Evolutionary conservation across 1,140 invertebrate species (phyloP), one percentile per base, ranked within the genome.

Genomic region (Aphidius gifuensis): DNA sequence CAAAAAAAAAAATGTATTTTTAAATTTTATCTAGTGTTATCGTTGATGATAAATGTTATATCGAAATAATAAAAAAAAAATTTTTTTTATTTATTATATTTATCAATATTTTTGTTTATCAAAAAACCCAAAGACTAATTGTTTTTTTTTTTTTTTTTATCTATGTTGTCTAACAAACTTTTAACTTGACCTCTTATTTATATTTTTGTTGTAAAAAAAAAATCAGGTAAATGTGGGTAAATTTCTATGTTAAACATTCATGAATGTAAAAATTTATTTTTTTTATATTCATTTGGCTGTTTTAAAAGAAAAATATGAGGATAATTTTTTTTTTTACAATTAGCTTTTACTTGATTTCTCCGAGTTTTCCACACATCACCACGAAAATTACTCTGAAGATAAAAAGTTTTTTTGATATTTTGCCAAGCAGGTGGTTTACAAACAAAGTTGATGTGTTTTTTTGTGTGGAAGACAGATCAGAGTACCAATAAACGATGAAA

Each of bases 391-490:
- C 23, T 32, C 23, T 32, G 23, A 32, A 32, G 51, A 40, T 58
- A 42, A 53, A 60, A 60, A 43, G 46, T 60, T 60, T 65, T 66
- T 65, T 78, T 77, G 78, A 78, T 72, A 53, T 43, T 39, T 55
- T 73, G 76, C 75, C 76, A 78, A 78, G 74, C 78, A 79, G 77
- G 78, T 80, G 76, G 77, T 79, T 79, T 60, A 60, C 58, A 63
- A 54, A 57, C 23, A 32, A 32, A 32, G 23, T 32, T 32, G 23
- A 32, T 32, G n/a, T 54, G 39, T 62, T 59, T 57, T 65, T 48
- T 62, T 58, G 64, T 32, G 69, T 57, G 51, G 43, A 45, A 68
- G 65, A 71, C 70, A 73, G 73, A 70, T 70, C 73, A 69, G 71
- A 68, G 53, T 66, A 64, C 23, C 23, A 32, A 32, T 32, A 32